A percentile compares a stretch with the other conserved stretches of the same genome.
These are phyloP conservation scores for Paragorgia papillata DNA, from an alignment of 92 coral and sea anemone genomes.

Conservation along the genomic window DNA sequence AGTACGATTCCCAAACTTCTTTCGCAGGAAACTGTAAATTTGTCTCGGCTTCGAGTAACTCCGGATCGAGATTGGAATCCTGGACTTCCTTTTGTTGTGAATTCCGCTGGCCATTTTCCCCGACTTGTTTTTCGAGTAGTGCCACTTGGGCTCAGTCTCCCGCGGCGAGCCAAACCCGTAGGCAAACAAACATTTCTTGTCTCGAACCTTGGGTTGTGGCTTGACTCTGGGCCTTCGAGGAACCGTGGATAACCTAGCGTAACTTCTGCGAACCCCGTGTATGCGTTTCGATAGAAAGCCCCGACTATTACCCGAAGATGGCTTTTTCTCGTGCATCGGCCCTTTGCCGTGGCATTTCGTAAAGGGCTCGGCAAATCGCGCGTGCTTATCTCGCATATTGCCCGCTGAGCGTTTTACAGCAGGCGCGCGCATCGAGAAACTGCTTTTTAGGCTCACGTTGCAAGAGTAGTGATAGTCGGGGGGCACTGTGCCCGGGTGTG, in stretches of 20 bases:
- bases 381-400: slow-evolving; percentile 67
- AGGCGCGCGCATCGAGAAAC: slow-evolving; percentile 60
- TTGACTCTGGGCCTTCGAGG: slow-evolving; percentile 3
- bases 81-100: background rate
- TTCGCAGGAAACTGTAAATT: background rate
- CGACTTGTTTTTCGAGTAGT: background rate
- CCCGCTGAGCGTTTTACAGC: slow-evolving; percentile 73
- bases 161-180: slow-evolving; percentile 16
- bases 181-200: slow-evolving; percentile 14
- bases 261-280: slow-evolving; percentile 12
- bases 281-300: slow-evolving; percentile 14
- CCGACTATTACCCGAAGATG: background rate
- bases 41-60: slow-evolving; percentile 1
- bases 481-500: background rate
- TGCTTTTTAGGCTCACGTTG: slow-evolving; percentile 42
- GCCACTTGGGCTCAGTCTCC: background rate
- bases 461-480: background rate
- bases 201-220: background rate
- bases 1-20: background rate
- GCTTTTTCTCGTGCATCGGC: background rate
- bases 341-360: slow-evolving; percentile 5
- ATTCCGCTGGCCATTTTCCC: background rate
- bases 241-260: slow-evolving; percentile 9
- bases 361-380: slow-evolving; percentile 20
- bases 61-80: background rate